Base-by-base conservation (phyloP, 2,888 invertebrate species). In the Drosophila birchii region DNA sequence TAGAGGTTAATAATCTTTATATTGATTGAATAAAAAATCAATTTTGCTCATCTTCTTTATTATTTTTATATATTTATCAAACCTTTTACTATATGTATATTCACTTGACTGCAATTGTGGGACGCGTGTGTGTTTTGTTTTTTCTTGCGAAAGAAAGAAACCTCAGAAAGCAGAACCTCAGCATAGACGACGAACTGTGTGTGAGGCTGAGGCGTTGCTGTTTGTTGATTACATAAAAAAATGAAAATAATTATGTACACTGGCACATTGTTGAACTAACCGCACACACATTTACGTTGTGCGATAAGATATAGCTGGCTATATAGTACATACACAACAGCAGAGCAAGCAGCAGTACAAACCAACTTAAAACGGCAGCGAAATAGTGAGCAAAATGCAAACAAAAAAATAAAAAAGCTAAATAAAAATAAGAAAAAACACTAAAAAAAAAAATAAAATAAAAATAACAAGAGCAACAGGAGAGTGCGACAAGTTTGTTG, bases 151-250 rank as follows among this genome's bases (percentile, higher is more conserved):
- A 49, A 49, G 32, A 29, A 29, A 7, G 7, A 29, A 29, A 29
- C 29, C 29, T 2, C 32, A 32, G 47, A 47, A 49, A 32, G 49
- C 18, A 49, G 78, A 82, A 80, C 81, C 80, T 68, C 70, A 67
- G 70, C 67, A 58, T 59, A 70, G 77, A 43, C 54, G 60, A 78
- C 78, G 69, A 70, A 60, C 63, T 73, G 61, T 16, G 34, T 16
- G 34, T 32, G 49, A 67, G 61, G 74, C 73, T 70, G 69, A 61
- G 55, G 43, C 82, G 79, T 63, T 66, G 81, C 71, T 75, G 86
- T 78, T 87, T 89, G 89, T 81, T 81, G 89, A 84, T 84, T 84
- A 84, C 83, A 84, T 89, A 84, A 84, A 75, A 77, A 77, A 75
- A 73, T 68, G 76, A 76, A 54, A 69, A 69, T 76, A 59, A 73